Evolutionary conservation across 2,113 vertebrate genomes (phyloP).

Genomic region (Chaetorhynchus papuensis): DNA sequence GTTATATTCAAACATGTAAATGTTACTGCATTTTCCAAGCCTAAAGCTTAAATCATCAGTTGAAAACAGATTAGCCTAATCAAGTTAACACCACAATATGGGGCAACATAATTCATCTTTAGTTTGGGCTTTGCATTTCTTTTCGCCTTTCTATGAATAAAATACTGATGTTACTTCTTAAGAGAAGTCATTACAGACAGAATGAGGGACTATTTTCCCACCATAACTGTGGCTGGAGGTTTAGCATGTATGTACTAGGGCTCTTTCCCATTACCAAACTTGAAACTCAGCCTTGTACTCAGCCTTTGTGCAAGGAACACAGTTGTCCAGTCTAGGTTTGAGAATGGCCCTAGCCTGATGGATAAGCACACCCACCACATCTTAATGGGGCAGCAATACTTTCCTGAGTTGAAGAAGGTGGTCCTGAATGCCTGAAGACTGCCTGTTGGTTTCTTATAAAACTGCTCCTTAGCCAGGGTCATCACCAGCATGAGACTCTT

Average conservation of each 20-base stretch:
- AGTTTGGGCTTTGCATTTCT: not conserved
- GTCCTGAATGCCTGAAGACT: not conserved
- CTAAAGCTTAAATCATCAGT: not conserved
- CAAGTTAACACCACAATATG: not conserved
- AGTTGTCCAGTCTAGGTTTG: not conserved
- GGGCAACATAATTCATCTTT: not conserved
- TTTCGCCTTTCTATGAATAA: not conserved
- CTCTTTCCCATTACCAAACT: not conserved
- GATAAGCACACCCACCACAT: not conserved
- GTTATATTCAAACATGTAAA: not conserved
- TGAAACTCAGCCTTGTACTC: not conserved
- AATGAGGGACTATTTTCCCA: not conserved
- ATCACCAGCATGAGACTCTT: not conserved
- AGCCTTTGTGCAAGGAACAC: not conserved
- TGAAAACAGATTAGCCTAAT: not conserved
- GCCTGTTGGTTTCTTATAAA: not conserved
- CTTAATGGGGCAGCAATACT: not conserved
- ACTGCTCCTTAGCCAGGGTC: not conserved
- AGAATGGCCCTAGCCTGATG: not conserved
- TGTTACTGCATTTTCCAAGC: not conserved
- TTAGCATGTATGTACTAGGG: not conserved
- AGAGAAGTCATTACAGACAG: not conserved
- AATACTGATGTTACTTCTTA: not conserved
- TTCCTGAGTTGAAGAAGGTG: not conserved
- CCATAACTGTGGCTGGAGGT: not conserved